These are phyloP conservation scores for Ammodytes marinus DNA, from an alignment of 2,113 vertebrate genomes.

Conservation along the genomic window DNA sequence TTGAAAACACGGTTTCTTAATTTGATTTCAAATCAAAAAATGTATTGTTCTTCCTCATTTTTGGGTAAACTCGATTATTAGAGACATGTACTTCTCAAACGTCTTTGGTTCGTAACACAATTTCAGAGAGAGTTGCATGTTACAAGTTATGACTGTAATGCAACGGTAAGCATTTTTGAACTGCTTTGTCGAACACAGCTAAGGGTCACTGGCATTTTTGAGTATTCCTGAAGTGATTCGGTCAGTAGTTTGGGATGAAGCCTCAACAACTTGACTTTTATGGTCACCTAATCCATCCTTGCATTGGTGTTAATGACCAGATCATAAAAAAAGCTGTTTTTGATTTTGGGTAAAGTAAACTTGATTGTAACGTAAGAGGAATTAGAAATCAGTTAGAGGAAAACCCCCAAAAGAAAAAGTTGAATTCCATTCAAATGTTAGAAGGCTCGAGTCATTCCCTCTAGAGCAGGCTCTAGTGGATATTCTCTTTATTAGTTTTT, in stretches of 20 bases:
- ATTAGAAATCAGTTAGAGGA: not conserved
- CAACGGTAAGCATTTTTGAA: not conserved
- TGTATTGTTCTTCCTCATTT: slow-evolving; percentile 14
- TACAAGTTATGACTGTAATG: not conserved
- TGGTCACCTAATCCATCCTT: not conserved
- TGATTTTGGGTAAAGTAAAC: slow-evolving; percentile 3
- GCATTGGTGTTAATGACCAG: not conserved
- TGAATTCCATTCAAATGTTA: not conserved
- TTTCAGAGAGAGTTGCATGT: not conserved
- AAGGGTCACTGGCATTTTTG: not conserved
- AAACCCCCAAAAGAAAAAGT: not conserved
- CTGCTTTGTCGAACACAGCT: not conserved
- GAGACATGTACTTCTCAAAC: not conserved
- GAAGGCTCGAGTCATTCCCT: not conserved
- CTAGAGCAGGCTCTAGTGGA: not conserved
- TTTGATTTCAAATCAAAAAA: slow-evolving; percentile 22
- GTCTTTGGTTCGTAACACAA: slow-evolving; percentile 48
- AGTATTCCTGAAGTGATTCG: not conserved
- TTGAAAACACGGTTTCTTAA: slow-evolving; percentile 4
- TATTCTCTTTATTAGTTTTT: not conserved
- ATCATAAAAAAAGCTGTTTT: not conserved
- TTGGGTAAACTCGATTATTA: slow-evolving; percentile 23
- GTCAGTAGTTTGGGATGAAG: not conserved
- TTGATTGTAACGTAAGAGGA: not conserved
- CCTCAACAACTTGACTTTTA: not conserved